Evolutionary conservation across 2,888 invertebrate species (phyloP), one percentile per base, ranked within the genome.

Genomic region (Pristionchus fissidentatus): DNA sequence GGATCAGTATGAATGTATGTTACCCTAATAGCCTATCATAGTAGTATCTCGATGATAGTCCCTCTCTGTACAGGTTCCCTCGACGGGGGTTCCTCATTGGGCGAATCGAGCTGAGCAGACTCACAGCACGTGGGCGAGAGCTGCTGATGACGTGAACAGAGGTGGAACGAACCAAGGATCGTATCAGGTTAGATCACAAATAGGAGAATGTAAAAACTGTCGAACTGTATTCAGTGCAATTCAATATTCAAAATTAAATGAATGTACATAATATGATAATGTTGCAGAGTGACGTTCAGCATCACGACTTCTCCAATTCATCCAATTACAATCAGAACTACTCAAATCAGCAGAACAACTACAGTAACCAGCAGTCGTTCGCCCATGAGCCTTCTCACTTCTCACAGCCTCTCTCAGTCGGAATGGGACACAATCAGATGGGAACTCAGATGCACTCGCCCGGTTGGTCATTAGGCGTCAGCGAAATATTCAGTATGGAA

Each of bases 71-170:
- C 84, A 88, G 88, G 86, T 87, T 82, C 87, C 87, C 79, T 85
- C 86, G 46, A 84, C 82, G 55, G 86, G 84, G 55, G 89, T 90
- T 60, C 91, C 90, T 29, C 84, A 88, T 77, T 91, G 91, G 91
- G 88, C 89, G 46, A 85, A 87, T 75, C 85, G 85, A 62, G 87
- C 90, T 55, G 84, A 87, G 81, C 84, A 86, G 79, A 87, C 87
- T 75, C 90, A 90, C 85, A 87, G 87, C 60, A 86, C 87, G 84
- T 90, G 91, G 91, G 89, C 91, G 85, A 87, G 84, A 78, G 89
- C 89, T 60, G 87, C 89, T 49, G 88, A 88, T 75, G 84, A 87
- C 82, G 85, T 88, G 84, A 84, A 86, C 84, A 84, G 78, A 70
- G 83, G 62, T 55, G 55, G 32, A 10, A 13, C 70, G 32, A 49